These are phyloP conservation scores for Merops nubicus DNA, from an alignment of 2,113 vertebrate genomes.

Conservation along the genomic window DNA sequence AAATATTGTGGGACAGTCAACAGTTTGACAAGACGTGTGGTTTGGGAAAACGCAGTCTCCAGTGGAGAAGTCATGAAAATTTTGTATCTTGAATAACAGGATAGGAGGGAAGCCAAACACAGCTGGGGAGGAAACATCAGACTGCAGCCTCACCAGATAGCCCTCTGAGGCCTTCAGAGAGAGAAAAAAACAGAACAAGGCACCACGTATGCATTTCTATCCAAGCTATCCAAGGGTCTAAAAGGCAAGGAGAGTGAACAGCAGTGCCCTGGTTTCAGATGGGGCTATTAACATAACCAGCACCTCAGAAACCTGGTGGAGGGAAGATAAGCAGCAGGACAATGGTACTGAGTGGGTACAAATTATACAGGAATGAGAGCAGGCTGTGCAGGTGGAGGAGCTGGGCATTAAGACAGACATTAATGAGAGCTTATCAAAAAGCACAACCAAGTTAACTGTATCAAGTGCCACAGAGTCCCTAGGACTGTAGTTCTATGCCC, in stretches of 20 bases:
- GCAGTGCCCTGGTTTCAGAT: constrained; percentile 25
- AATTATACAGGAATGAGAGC: constrained; percentile 6
- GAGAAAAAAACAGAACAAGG: not conserved
- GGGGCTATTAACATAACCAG: not conserved
- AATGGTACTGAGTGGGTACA: not conserved
- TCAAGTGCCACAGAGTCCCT: not conserved
- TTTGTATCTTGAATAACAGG: constrained; percentile 11
- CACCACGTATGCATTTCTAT: not conserved
- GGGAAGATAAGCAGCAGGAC: constrained; percentile 21
- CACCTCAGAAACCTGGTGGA: not conserved
- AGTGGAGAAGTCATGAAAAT: not conserved
- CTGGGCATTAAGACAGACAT: not conserved
- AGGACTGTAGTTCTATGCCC: not conserved
- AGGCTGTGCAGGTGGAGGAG: not conserved
- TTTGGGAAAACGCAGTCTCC: not conserved
- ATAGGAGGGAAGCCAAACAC: constrained; percentile 7
- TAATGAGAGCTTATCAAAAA: not conserved
- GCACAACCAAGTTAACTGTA: not conserved
- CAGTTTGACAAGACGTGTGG: not conserved
- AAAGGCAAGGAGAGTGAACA: not conserved
- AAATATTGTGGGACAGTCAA: not conserved
- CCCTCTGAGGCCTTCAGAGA: not conserved
- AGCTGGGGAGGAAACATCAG: not conserved
- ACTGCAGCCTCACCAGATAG: not conserved
- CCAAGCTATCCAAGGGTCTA: not conserved